A percentile compares a stretch with the other conserved stretches of the same genome.
Evolutionary conservation across 1,140 invertebrate genomes (phyloP).

Genomic region (Pseudobourletiella spinata): DNA sequence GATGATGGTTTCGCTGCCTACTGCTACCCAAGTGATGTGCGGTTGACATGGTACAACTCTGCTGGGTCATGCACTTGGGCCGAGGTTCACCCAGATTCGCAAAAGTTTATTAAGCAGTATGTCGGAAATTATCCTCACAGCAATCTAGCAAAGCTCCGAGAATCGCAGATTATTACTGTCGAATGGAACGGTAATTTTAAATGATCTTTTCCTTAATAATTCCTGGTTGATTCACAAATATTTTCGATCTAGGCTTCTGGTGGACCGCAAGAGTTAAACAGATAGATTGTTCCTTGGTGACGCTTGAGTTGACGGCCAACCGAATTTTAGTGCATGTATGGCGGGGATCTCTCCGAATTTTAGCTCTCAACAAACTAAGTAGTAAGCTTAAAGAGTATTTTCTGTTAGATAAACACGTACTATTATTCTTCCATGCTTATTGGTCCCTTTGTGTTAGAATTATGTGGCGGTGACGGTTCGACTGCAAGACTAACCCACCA

Average conservation of each 20-base stretch:
- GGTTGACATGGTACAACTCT: slow-evolving; percentile 61
- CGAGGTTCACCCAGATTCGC: slow-evolving; percentile 68
- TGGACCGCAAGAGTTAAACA: slow-evolving; percentile 64
- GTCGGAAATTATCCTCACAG: slow-evolving; percentile 73
- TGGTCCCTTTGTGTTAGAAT: no score
- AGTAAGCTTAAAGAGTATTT: background rate
- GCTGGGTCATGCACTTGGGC: slow-evolving; percentile 62
- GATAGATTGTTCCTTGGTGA: slow-evolving; percentile 80
- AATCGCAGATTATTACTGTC: slow-evolving; percentile 64
- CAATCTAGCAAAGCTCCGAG: slow-evolving; percentile 79
- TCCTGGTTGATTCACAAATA: background rate
- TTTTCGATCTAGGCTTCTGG: slow-evolving; percentile 48
- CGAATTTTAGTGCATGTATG: slow-evolving; percentile 83
- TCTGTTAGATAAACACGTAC: no score
- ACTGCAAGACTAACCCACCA: no score
- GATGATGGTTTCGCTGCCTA: slow-evolving; percentile 93
- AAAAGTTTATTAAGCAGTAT: slow-evolving; percentile 79
- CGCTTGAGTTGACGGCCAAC: slow-evolving; percentile 70
- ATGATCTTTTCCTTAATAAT: background rate
- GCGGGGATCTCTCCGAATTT: slow-evolving; percentile 74
- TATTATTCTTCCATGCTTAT: no score
- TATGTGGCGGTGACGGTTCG: no score
- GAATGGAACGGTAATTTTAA: slow-evolving; percentile 67
- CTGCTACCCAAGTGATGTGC: slow-evolving; percentile 58
- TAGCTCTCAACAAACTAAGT: slow-evolving; percentile 59